Percentiles rank a stretch among this genome's conserved stretches.
Evolutionary conservation across 2,113 vertebrate genomes (phyloP).

Genomic region (Atrichornis clamosus): DNA sequence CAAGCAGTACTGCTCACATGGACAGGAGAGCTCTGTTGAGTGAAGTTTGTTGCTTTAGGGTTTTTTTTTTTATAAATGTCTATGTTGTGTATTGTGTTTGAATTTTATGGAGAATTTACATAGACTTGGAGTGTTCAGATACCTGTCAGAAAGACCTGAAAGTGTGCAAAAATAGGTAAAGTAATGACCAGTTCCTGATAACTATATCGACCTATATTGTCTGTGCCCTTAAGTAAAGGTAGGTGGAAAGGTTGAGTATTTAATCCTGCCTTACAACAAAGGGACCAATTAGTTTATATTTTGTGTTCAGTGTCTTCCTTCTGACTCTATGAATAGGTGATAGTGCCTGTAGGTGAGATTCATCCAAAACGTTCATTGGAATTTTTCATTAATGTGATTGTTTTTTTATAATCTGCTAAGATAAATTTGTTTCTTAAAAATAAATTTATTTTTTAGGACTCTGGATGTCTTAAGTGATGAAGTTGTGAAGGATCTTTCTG

Average conservation of each 20-base stretch:
- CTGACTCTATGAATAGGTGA: not conserved
- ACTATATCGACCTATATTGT: not conserved
- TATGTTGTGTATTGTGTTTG: not conserved
- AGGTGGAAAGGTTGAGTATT: not conserved
- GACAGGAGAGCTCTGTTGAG: not conserved
- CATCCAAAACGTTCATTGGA: not conserved
- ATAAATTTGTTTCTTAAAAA: not conserved
- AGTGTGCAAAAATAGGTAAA: not conserved
- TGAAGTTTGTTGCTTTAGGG: not conserved
- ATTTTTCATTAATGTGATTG: not conserved
- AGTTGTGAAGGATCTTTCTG: conserved; percentile 87
- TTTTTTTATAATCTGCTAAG: not conserved
- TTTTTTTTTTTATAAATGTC: not conserved
- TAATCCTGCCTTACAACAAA: not conserved
- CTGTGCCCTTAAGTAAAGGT: not conserved
- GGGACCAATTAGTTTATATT: not conserved
- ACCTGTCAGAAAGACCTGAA: not conserved
- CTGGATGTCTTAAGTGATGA: conserved; percentile 92
- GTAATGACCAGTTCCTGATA: not conserved
- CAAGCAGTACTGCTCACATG: not conserved
- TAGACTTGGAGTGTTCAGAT: not conserved
- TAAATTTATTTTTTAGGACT: conserved; percentile 73
- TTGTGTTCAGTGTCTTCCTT: not conserved
- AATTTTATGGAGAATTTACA: not conserved
- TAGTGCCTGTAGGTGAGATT: not conserved